Evolutionary conservation across 2,113 vertebrate genomes (phyloP).

Genomic region (Callocephalon fimbriatum): DNA sequence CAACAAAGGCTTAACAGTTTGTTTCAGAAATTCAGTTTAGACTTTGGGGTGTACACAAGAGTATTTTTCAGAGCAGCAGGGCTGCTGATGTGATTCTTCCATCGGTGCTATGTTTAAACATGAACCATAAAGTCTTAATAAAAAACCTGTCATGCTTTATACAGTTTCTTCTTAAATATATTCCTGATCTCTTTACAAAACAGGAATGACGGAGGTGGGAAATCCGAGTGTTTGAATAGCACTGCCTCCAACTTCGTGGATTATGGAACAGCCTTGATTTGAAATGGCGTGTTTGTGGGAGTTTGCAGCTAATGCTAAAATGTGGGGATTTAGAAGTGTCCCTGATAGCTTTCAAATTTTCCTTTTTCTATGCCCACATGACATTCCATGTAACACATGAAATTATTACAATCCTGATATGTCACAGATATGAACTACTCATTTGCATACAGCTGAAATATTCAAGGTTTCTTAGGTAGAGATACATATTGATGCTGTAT

Average conservation of each 20-base stretch:
- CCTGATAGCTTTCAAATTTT: not conserved
- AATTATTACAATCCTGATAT: not conserved
- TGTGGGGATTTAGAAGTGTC: not conserved
- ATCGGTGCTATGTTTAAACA: not conserved
- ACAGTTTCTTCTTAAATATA: not conserved
- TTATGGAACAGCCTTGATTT: not conserved
- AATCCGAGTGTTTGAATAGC: not conserved
- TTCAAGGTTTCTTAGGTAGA: not conserved
- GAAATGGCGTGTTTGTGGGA: not conserved
- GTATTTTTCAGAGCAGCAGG: not conserved
- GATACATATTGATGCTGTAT: not conserved
- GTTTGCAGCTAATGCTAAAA: not conserved
- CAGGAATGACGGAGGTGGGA: not conserved
- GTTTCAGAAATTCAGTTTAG: not conserved
- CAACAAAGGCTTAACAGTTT: not conserved
- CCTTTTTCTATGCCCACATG: not conserved
- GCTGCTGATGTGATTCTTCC: not conserved
- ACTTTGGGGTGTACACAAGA: not conserved
- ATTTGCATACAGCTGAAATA: not conserved
- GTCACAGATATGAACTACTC: not conserved
- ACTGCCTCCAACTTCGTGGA: not conserved
- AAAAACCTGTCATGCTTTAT: not conserved
- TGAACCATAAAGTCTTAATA: not conserved
- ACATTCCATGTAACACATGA: not conserved
- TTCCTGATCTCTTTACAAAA: not conserved